Evolutionary conservation across 2,888 invertebrate species (phyloP).

Genomic region (Icerya purchasi): DNA sequence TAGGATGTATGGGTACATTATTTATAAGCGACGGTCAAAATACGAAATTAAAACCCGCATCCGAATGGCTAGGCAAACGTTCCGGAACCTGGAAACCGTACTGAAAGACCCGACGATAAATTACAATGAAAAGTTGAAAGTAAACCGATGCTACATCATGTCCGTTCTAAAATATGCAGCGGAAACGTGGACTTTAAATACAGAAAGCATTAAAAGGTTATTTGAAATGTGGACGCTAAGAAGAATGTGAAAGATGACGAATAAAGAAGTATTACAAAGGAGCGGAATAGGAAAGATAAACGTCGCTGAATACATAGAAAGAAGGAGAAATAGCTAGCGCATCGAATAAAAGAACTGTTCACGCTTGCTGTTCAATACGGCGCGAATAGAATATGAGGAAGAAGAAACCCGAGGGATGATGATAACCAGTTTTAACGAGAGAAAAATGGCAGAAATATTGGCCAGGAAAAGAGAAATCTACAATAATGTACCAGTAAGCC

Average conservation of each 20-base stretch:
- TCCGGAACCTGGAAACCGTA: background rate
- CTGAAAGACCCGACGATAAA: background rate
- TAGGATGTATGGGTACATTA: too few species aligned
- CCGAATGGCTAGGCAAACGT: background rate
- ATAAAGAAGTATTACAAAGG: background rate
- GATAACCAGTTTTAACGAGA: background rate
- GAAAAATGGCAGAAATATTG: too few species aligned
- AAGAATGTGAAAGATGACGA: background rate
- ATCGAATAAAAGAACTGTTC: background rate
- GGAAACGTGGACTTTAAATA: background rate
- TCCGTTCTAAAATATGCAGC: background rate
- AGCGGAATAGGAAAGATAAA: background rate
- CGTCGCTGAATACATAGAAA: background rate
- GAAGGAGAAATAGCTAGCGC: background rate
- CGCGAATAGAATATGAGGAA: background rate
- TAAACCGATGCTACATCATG: background rate
- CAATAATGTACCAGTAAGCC: too few species aligned
- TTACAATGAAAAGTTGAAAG: background rate
- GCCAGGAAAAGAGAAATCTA: too few species aligned
- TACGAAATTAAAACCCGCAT: background rate
- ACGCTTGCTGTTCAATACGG: background rate
- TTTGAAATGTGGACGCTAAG: background rate
- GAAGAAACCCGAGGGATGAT: background rate
- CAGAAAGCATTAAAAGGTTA: background rate
- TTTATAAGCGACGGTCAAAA: background rate